Conservation (phyloP, 1,140 invertebrate genomes). For the Drosophila chauvacae region DNA sequence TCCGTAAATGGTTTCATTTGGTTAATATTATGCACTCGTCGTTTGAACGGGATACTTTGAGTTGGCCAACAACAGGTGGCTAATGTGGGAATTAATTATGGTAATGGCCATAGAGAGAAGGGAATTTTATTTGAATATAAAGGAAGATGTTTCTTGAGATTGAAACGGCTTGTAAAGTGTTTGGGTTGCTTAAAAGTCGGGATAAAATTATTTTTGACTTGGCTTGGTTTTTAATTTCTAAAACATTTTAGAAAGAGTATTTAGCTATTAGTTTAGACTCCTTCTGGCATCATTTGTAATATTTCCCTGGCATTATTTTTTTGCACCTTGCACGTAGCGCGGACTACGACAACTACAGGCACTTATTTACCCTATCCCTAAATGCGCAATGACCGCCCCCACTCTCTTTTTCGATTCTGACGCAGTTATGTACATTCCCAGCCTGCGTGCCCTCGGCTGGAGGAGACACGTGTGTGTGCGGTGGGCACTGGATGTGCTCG, state of each 20-base stretch:
- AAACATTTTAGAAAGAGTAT: slow-evolving; percentile 6
- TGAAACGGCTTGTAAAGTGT: not conserved
- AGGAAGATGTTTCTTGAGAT: not conserved
- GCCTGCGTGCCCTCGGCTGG: slow-evolving; percentile 38
- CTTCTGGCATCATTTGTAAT: slow-evolving; percentile 6
- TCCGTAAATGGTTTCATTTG: slow-evolving; percentile 54
- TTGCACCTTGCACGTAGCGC: not conserved
- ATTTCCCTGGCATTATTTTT: slow-evolving; percentile 10
- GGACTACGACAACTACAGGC: slow-evolving; percentile 30
- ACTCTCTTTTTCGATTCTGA: slow-evolving; percentile 40
- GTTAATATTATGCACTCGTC: slow-evolving; percentile 41
- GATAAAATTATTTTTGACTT: too few species aligned
- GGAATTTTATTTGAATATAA: not conserved
- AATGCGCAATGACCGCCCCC: slow-evolving; percentile 63
- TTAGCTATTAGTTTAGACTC: too few species aligned
- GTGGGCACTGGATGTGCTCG: slow-evolving; percentile 36
- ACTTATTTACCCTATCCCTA: slow-evolving; percentile 64
- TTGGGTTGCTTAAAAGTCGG: not conserved
- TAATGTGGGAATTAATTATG: slow-evolving; percentile 6
- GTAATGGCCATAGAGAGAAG: not conserved
- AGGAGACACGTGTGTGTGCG: slow-evolving; percentile 39
- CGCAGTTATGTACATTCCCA: slow-evolving; percentile 55
- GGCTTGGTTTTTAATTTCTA: not conserved
- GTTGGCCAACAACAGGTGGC: slow-evolving; percentile 12
- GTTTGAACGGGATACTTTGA: slow-evolving; percentile 18